Conservation (phyloP, 2,113 vertebrate genomes). For the Protomyctophum bolini region DNA sequence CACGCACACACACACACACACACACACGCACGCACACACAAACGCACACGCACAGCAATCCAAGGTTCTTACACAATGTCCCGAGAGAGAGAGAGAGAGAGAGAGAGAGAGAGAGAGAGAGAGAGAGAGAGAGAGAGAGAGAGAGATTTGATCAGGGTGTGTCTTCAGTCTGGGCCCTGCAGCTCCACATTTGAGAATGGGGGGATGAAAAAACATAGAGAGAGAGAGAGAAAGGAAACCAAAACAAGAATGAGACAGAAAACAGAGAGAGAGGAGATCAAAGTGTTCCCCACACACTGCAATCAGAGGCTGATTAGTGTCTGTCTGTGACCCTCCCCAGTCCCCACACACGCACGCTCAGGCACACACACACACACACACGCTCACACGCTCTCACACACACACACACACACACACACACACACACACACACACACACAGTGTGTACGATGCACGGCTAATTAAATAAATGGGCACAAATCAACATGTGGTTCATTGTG, state of each 20-base stretch:
- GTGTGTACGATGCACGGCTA: slow-evolving; percentile 45
- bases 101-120: neutral
- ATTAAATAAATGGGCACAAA: slow-evolving; percentile 34
- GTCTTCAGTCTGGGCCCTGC: slow-evolving; percentile 58
- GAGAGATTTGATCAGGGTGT: slow-evolving; percentile 67
- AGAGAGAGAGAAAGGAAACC: neutral
- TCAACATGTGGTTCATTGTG: slow-evolving; percentile 43
- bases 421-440: slow-evolving; percentile 10
- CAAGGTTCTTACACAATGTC: slow-evolving; percentile 55
- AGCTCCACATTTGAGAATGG: slow-evolving; percentile 31
- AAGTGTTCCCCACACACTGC: slow-evolving; percentile 42
- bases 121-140: slow-evolving; percentile 30
- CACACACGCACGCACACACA: slow-evolving; percentile 6
- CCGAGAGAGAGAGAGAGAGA: slow-evolving; percentile 43
- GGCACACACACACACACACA: neutral
- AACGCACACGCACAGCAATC: slow-evolving; percentile 44
- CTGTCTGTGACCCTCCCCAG: slow-evolving; percentile 1
- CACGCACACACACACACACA: slow-evolving; percentile 17
- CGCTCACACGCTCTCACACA: slow-evolving; percentile 6
- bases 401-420: slow-evolving; percentile 14
- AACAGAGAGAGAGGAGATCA: slow-evolving; percentile 59
- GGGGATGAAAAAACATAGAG: slow-evolving; percentile 30
- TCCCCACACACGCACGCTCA: neutral
- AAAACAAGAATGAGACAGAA: slow-evolving; percentile 21
- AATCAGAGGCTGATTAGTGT: slow-evolving; percentile 52